Conservation (phyloP, 2,113 vertebrate species). For the Quiscalus mexicanus region DNA sequence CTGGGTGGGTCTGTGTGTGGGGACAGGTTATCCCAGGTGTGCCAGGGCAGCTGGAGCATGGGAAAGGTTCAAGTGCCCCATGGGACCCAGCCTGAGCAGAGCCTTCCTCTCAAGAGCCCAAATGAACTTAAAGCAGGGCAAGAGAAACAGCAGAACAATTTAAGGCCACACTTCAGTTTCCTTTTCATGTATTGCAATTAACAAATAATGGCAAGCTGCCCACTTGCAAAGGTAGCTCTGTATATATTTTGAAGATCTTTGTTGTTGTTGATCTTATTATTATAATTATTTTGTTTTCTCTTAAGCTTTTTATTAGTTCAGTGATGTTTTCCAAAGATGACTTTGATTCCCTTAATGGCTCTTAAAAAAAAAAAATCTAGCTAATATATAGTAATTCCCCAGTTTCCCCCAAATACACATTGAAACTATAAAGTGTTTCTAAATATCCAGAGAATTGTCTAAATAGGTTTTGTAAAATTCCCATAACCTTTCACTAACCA, state of each 20-base stretch:
- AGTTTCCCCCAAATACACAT: background rate
- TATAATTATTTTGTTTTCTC: background rate
- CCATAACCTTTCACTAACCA: slow-evolving; percentile 39
- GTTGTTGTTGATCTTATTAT: background rate
- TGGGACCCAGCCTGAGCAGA: background rate
- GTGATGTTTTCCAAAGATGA: slow-evolving; percentile 20
- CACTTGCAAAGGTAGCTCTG: slow-evolving; percentile 1
- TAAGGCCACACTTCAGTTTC: background rate
- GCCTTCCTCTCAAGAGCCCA: background rate
- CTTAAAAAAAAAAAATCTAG: background rate
- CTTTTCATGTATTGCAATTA: background rate
- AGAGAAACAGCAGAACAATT: background rate
- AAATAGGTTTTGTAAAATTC: background rate
- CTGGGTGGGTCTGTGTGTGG: rapidly evolving
- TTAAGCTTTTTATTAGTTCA: slow-evolving; percentile 3
- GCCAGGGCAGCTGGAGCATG: rapidly evolving
- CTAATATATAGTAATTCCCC: slow-evolving; percentile 11
- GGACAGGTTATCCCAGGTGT: background rate
- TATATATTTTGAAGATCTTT: background rate
- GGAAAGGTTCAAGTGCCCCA: background rate
- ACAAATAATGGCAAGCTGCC: slow-evolving; percentile 1
- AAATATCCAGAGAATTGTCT: background rate
- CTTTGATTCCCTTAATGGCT: slow-evolving; percentile 20
- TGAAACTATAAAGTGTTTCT: slow-evolving; percentile 13
- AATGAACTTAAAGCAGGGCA: background rate